Percentiles rank a stretch among this genome's conserved stretches.
phyloP scores from a whole-genome alignment of 2,113 vertebrate species.

The Morphnarchus princeps region DNA sequence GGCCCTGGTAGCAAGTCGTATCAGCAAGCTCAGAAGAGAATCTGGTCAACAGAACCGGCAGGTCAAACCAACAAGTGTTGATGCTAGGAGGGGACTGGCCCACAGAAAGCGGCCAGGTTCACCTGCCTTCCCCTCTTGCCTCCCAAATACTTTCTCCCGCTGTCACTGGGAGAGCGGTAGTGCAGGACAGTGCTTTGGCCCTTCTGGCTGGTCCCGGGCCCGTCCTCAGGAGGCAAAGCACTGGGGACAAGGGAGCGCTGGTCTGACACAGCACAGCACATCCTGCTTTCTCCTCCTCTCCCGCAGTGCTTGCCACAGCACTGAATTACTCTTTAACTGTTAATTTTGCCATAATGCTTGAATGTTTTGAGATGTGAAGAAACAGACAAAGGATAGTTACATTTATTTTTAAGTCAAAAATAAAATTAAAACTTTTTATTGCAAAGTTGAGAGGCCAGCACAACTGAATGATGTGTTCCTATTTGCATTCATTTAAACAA shows the following conservation, averaged over 20 bases:
- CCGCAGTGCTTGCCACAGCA: background rate
- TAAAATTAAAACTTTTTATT: background rate
- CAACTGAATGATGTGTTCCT: background rate
- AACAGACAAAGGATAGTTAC: background rate
- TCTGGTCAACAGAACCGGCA: background rate
- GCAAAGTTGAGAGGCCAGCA: background rate
- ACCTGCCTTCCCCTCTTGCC: background rate
- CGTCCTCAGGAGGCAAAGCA: background rate
- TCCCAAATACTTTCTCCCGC: background rate
- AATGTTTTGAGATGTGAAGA: background rate
- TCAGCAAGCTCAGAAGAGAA: background rate
- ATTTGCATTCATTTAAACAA: background rate
- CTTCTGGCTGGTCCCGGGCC: rapidly evolving
- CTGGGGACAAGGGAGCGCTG: background rate
- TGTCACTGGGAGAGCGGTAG: rapidly evolving
- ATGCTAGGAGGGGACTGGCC: background rate
- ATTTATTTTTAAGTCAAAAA: background rate
- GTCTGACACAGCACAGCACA: background rate
- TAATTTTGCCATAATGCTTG: background rate
- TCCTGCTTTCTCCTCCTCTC: background rate
- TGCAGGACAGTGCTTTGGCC: background rate
- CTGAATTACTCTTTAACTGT: background rate
- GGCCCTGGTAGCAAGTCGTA: rapidly evolving
- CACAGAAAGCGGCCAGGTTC: background rate
- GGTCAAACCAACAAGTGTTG: background rate